These are phyloP conservation scores for Uropsilus gracilis DNA, from an alignment of 2,113 vertebrate species.

Conservation along the genomic window DNA sequence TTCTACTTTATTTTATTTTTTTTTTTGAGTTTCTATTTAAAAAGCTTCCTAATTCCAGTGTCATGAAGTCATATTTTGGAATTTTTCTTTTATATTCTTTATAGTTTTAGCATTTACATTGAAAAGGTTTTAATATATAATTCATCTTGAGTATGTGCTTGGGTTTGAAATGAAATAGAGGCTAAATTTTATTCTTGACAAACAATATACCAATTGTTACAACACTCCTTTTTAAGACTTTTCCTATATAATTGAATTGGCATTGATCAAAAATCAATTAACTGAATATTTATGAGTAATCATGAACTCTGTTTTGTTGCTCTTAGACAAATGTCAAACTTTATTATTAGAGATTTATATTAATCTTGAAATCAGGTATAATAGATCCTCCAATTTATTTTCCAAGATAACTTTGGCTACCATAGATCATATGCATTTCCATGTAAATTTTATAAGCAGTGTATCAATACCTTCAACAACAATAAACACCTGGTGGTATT, in stretches of 20 bases:
- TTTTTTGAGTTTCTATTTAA: background rate
- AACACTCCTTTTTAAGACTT: background rate
- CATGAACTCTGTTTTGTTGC: background rate
- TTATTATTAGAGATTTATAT: background rate
- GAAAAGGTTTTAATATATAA: background rate
- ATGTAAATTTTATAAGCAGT: background rate
- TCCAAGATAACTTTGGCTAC: background rate
- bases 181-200: background rate
- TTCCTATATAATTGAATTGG: background rate
- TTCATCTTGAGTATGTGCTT: background rate
- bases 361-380: constrained; percentile 36
- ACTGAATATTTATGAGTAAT: background rate
- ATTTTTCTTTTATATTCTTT: constrained; percentile 17
- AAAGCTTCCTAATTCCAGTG: background rate
- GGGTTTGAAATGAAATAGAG: background rate
- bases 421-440: background rate
- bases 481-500: background rate
- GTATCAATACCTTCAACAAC: background rate
- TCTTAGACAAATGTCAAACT: background rate
- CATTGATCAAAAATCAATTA: background rate
- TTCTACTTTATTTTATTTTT: too few relatives aligned
- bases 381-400: background rate
- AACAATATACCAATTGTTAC: background rate
- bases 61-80: background rate
- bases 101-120: background rate